Evolutionary conservation across 2,888 invertebrate genomes (phyloP).

Genomic region (Tolmerus cingulatus): DNA sequence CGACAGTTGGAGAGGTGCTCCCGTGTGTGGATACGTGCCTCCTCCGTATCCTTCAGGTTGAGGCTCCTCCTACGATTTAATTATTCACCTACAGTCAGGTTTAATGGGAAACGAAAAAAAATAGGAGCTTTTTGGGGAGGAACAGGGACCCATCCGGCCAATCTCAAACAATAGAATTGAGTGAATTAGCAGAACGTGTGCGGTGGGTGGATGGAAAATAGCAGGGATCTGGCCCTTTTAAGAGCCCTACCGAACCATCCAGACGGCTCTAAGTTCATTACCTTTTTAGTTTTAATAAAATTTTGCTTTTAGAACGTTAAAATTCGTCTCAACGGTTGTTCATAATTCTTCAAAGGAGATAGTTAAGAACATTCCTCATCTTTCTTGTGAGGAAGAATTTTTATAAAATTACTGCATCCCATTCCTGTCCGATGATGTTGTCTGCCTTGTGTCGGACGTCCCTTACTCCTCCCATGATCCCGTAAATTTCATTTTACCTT

Average conservation of each 20-base stretch:
- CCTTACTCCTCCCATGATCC: background rate
- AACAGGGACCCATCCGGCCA: background rate
- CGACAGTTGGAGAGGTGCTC: background rate
- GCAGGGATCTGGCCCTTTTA: background rate
- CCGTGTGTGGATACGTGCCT: background rate
- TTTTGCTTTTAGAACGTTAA: background rate
- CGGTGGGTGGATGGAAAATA: background rate
- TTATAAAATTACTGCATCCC: slow-evolving; percentile 5
- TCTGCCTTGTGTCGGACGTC: background rate
- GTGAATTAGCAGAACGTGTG: background rate
- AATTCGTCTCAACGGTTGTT: background rate
- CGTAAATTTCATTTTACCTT: slow-evolving; percentile 14
- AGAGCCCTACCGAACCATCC: background rate
- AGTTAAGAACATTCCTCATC: background rate
- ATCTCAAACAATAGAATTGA: background rate
- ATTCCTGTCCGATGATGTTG: background rate
- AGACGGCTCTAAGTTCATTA: background rate
- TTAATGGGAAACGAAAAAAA: background rate
- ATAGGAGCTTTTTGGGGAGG: background rate
- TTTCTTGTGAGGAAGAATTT: background rate
- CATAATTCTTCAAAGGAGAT: background rate
- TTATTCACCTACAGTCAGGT: background rate
- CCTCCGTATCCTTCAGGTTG: background rate
- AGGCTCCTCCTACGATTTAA: background rate
- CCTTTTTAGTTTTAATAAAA: background rate